A percentile compares a stretch with the other conserved stretches of the same genome.
Conservation (phyloP, 2,797 vertebrate genomes). For the Nyctalus aviator region DNA sequence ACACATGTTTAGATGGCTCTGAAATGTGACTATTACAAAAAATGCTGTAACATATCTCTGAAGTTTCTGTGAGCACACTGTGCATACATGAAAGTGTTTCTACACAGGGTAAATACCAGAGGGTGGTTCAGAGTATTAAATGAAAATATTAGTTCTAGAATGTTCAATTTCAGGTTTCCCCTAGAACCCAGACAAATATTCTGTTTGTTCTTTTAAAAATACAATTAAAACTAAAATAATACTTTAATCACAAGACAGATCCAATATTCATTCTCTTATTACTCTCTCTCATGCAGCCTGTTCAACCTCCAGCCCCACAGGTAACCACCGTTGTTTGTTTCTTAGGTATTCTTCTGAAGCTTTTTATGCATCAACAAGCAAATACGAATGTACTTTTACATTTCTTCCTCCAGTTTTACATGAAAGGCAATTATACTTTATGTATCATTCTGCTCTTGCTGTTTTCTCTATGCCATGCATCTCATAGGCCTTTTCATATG, state of each 20-base stretch:
- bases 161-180: background rate
- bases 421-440: background rate
- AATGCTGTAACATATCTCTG: background rate
- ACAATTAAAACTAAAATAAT: background rate
- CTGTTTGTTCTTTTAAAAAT: background rate
- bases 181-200: conserved; percentile 18
- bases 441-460: background rate
- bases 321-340: background rate
- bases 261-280: background rate
- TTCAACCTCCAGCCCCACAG: background rate
- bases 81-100: background rate
- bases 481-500: background rate
- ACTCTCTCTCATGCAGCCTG: background rate
- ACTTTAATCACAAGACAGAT: background rate
- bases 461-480: background rate
- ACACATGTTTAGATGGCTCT: background rate
- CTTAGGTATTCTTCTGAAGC: background rate
- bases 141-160: conserved; percentile 49
- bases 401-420: background rate
- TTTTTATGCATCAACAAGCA: background rate
- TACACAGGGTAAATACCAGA: conserved; percentile 24
- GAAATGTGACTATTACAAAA: background rate
- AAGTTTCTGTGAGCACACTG: background rate
- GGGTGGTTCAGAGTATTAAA: conserved; percentile 17
- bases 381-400: background rate